phyloP scores from a whole-genome alignment of 2,797 vertebrate species.

The Tachyglossus aculeatus region DNA sequence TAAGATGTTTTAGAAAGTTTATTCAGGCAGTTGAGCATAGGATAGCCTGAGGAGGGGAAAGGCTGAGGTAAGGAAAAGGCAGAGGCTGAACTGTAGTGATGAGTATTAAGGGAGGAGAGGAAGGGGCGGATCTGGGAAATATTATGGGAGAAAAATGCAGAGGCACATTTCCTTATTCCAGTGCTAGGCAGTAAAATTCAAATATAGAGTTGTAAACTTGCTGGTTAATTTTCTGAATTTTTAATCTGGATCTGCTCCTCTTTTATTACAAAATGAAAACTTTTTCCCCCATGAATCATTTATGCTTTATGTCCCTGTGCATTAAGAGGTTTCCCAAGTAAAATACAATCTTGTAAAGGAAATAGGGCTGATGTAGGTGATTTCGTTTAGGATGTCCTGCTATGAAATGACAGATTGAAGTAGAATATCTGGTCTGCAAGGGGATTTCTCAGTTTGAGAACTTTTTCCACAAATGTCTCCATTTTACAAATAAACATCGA shows the following conservation, averaged over 20 bases:
- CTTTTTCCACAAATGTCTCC: conserved; percentile 47
- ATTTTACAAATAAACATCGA: conserved; percentile 49
- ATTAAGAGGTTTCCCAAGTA: too few species aligned
- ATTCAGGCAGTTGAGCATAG: too few species aligned
- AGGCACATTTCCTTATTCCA: conserved; percentile 16
- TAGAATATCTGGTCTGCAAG: not conserved
- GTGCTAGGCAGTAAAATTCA: not conserved
- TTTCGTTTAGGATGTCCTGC: too few species aligned
- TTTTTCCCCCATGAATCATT: conserved; percentile 4
- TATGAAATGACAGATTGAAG: not conserved
- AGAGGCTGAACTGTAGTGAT: too few species aligned
- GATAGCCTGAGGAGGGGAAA: too few species aligned
- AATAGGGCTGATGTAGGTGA: too few species aligned
- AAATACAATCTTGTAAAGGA: too few species aligned
- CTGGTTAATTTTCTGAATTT: too few species aligned
- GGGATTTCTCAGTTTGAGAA: conserved; percentile 38
- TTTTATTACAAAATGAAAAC: not conserved
- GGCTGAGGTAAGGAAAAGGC: too few species aligned
- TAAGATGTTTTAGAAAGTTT: too few species aligned
- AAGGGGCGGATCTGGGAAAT: not conserved
- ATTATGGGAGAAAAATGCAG: not conserved
- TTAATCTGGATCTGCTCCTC: not conserved
- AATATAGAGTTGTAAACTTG: not conserved
- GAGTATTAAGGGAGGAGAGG: rapidly evolving
- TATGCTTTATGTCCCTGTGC: not conserved